Evolutionary conservation across 2,888 invertebrate genomes (phyloP).

Genomic region (Cynaeus angustus): DNA sequence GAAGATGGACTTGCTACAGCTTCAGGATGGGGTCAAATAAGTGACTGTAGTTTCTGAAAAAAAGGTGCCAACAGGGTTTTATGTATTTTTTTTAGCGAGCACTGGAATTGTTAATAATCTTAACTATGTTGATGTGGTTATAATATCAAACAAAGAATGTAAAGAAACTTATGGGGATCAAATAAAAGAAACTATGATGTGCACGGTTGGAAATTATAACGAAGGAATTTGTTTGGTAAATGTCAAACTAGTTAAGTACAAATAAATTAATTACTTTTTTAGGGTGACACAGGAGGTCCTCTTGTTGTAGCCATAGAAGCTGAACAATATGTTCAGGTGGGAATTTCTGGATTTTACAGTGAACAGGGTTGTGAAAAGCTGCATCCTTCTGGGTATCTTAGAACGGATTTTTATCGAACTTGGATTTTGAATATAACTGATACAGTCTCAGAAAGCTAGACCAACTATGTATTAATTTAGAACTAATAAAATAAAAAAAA

Average conservation of each 20-base stretch:
- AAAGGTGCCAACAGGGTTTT: not conserved
- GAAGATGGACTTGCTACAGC: conserved; percentile 16
- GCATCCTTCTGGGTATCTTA: conserved; percentile 37
- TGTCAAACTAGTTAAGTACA: not conserved
- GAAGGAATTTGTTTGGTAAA: conserved; percentile 34
- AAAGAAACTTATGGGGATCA: conserved; percentile 22
- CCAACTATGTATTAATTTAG: not conserved
- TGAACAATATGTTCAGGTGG: conserved; percentile 22
- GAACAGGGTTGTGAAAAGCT: conserved; percentile 23
- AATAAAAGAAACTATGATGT: conserved; percentile 15
- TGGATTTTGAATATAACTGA: conserved; percentile 29
- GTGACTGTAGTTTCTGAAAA: conserved; percentile 13
- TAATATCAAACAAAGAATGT: conserved; percentile 37
- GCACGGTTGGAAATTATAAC: conserved; percentile 34
- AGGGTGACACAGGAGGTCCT: conserved; percentile 41
- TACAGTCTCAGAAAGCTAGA: not conserved
- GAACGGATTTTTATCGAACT: conserved; percentile 10
- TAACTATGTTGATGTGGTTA: conserved; percentile 11
- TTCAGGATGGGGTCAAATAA: conserved; percentile 37
- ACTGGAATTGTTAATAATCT: conserved; percentile 28
- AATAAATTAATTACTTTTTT: not conserved
- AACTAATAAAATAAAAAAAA: too few relatives aligned
- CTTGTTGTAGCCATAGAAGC: conserved; percentile 3
- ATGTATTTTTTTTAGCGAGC: conserved; percentile 8
- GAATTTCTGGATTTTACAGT: conserved; percentile 32